Conservation (phyloP, 2,113 vertebrate species). For the Coturnix japonica region DNA sequence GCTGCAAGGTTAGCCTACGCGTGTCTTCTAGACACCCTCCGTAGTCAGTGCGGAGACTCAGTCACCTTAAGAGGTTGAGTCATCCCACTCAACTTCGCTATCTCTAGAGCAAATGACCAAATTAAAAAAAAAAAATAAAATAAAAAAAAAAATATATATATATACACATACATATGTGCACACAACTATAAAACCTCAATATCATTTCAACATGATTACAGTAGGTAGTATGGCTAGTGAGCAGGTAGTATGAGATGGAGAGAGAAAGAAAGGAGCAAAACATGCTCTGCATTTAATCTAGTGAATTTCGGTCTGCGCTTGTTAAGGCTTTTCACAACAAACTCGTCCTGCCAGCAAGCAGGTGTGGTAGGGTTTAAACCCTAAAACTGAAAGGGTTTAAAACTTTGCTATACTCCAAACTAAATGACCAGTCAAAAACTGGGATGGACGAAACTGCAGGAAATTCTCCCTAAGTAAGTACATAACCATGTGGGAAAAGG, state of each 20-base stretch:
- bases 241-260: background rate
- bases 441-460: accelerated
- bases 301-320: accelerated
- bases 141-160: background rate
- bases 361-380: too few species aligned
- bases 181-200: background rate
- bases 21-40: background rate
- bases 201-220: background rate
- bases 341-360: background rate
- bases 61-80: conserved; percentile 11
- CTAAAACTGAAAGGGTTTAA: too few species aligned
- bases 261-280: background rate
- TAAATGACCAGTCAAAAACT: background rate
- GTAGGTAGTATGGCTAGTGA: background rate
- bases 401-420: background rate
- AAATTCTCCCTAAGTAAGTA: background rate
- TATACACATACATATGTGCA: background rate
- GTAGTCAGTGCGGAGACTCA: background rate
- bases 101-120: background rate
- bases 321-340: background rate
- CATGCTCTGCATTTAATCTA: background rate
- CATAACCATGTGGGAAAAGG: background rate
- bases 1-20: background rate
- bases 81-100: background rate
- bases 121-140: too few species aligned